These are phyloP conservation scores for Drosophila guanche DNA, from an alignment of 1,140 invertebrate genomes.

Conservation along the genomic window DNA sequence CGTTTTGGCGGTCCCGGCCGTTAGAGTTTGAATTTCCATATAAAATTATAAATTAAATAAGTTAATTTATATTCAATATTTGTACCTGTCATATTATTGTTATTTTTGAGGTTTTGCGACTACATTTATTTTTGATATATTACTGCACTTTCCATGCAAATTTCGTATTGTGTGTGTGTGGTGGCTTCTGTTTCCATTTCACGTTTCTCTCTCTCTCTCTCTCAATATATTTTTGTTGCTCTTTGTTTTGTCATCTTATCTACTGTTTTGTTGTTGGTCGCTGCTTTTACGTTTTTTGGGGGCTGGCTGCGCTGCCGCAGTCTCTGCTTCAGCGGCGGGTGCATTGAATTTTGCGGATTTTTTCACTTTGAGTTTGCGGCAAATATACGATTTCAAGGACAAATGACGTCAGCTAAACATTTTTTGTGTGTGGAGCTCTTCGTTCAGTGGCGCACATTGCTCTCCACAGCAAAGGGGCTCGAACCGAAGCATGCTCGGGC, in stretches of 20 bases:
- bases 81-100: not conserved
- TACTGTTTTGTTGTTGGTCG: conserved; percentile 24
- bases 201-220: conserved; percentile 8
- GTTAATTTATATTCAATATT: conserved; percentile 2
- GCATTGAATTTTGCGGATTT: conserved; percentile 76
- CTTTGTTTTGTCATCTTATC: conserved; percentile 37
- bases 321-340: conserved; percentile 41
- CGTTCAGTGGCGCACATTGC: not conserved
- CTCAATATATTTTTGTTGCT: conserved; percentile 14
- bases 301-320: conserved; percentile 16
- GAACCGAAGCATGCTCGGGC: not conserved
- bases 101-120: not conserved
- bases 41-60: not conserved
- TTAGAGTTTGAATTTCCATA: conserved; percentile 5
- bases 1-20: conserved; percentile 6
- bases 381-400: conserved; percentile 80
- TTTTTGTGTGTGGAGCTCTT: conserved; percentile 42
- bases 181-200: conserved; percentile 16
- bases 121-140: not conserved
- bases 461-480: too few species aligned
- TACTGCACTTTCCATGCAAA: conserved; percentile 17
- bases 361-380: conserved; percentile 63
- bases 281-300: conserved; percentile 24
- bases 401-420: conserved; percentile 80
- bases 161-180: not conserved